Conservation (phyloP, 2,797 vertebrate genomes). For the Hoplostethus mediterraneus region DNA sequence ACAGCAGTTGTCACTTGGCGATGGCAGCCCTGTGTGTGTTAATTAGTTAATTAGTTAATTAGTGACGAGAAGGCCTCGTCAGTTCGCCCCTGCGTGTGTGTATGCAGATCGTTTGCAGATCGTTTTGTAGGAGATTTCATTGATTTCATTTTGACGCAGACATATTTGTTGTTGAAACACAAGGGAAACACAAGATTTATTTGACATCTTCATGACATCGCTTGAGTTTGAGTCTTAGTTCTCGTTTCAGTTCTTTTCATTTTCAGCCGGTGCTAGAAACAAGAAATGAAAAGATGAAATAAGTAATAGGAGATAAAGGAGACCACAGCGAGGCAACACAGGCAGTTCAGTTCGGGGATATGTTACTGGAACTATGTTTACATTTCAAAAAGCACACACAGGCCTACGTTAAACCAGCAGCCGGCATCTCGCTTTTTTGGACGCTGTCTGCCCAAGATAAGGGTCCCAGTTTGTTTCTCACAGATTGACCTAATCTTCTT, state of each 20-base stretch:
- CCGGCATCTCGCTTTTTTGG: not conserved
- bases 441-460: constrained; percentile 16
- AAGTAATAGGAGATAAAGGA: constrained; percentile 4
- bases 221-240: no score
- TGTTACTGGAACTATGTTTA: not conserved
- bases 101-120: constrained; percentile 3
- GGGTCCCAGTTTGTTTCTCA: constrained; percentile 18
- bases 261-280: constrained; percentile 16
- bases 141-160: constrained; percentile 52
- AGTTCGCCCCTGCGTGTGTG: constrained; percentile 45
- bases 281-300: constrained; percentile 15
- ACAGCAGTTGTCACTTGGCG: constrained; percentile 26
- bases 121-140: constrained; percentile 21
- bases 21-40: constrained; percentile 55
- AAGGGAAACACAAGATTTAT: no score
- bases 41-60: constrained; percentile 77
- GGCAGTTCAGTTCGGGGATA: constrained; percentile 6
- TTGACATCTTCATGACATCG: constrained; percentile 5
- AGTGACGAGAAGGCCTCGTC: constrained; percentile 57
- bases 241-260: constrained; percentile 13
- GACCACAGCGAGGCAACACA: constrained; percentile 18
- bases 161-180: constrained; percentile 53
- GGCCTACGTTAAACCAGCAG: constrained; percentile 11
- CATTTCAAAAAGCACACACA: constrained; percentile 22
- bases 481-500: constrained; percentile 18